These are phyloP conservation scores for Horisme vitalbata DNA, from an alignment of 2,888 invertebrate species.

Conservation along the genomic window DNA sequence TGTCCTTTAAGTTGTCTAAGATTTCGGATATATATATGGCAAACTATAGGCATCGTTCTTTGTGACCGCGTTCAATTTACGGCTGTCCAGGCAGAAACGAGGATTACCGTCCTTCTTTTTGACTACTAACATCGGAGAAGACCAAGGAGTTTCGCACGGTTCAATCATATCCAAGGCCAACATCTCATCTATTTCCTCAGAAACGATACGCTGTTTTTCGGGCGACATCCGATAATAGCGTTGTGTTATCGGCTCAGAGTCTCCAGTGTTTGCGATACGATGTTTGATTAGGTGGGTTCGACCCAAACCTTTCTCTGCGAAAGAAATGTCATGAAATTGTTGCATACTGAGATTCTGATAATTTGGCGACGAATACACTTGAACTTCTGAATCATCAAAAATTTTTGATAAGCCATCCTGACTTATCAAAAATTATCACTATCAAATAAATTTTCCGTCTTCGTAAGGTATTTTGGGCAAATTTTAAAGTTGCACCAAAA, in stretches of 20 bases:
- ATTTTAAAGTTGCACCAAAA: neutral
- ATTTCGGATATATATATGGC: neutral
- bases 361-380: too few relatives aligned
- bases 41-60: neutral
- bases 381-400: neutral
- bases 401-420: neutral
- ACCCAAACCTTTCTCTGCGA: neutral
- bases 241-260: neutral
- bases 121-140: neutral
- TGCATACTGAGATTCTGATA: neutral
- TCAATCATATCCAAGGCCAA: neutral
- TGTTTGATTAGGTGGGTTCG: neutral
- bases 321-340: neutral
- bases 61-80: neutral
- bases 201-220: neutral
- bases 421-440: neutral
- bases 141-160: neutral
- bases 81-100: neutral
- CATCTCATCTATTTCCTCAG: neutral
- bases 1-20: neutral
- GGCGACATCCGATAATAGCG: neutral
- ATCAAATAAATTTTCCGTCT: neutral
- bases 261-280: neutral
- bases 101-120: neutral
- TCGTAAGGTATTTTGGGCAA: neutral